These are phyloP conservation scores for Rhincodon typus DNA, from an alignment of 2,797 vertebrate species.

Conservation along the genomic window DNA sequence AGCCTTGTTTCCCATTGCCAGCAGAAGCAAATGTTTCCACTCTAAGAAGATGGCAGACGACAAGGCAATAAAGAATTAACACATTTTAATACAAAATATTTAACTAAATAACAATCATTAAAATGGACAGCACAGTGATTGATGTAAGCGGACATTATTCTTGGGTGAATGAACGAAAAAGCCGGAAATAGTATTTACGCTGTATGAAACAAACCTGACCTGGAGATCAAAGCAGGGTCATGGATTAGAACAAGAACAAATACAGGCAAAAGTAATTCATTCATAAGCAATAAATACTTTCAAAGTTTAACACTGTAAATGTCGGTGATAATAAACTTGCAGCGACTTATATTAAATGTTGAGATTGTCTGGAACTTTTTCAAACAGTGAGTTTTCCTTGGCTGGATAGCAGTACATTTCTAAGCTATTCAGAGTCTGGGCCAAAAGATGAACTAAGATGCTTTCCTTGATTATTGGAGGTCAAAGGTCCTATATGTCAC, in stretches of 20 bases:
- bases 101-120: not conserved
- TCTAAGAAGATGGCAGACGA: not conserved
- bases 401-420: not conserved
- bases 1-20: not conserved
- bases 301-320: constrained; percentile 10
- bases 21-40: not conserved
- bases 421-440: not conserved
- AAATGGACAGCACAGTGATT: not conserved
- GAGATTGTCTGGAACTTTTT: not conserved
- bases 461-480: not conserved
- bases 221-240: not conserved
- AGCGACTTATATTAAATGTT: not conserved
- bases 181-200: not conserved
- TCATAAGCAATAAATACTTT: not conserved
- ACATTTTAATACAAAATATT: not conserved
- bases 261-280: not conserved
- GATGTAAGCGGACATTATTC: not conserved
- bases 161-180: not conserved
- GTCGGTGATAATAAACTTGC: not conserved
- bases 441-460: not conserved
- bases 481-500: not conserved
- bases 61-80: not conserved
- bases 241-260: constrained; percentile 32
- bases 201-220: not conserved
- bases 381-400: not conserved